These are phyloP conservation scores for Clarias platycephalus DNA, from an alignment of 2,797 vertebrate species.

Conservation along the genomic window DNA sequence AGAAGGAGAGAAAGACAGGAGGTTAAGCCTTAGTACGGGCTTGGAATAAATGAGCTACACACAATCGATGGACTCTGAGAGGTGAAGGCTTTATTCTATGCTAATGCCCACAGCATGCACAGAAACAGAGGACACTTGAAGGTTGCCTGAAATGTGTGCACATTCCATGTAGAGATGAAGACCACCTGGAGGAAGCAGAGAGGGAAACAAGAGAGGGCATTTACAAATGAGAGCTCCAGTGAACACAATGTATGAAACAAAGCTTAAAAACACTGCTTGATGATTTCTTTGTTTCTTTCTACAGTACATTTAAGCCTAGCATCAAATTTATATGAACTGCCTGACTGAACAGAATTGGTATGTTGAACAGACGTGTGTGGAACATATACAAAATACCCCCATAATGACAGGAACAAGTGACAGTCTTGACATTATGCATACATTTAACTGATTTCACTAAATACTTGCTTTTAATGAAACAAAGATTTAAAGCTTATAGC, in stretches of 20 bases:
- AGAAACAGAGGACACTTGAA: slow-evolving; percentile 66
- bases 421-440: not conserved
- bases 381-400: not conserved
- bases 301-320: not conserved
- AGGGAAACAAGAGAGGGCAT: not conserved
- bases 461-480: not conserved
- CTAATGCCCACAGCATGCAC: slow-evolving; percentile 59
- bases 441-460: not conserved
- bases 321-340: not conserved
- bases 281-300: not conserved
- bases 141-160: slow-evolving; percentile 62
- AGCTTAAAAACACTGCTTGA: not conserved
- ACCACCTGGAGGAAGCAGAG: slow-evolving; percentile 38
- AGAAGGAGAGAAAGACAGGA: slow-evolving; percentile 44
- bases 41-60: slow-evolving; percentile 64
- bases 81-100: slow-evolving; percentile 55
- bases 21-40: slow-evolving; percentile 19
- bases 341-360: not conserved
- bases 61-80: slow-evolving; percentile 72
- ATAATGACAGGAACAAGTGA: not conserved
- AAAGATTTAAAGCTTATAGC: not conserved
- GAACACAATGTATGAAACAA: not conserved
- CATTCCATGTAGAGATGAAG: slow-evolving; percentile 7
- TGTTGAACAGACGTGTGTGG: not conserved
- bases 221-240: not conserved